Evolutionary conservation across 2,113 vertebrate genomes (phyloP).

Genomic region (Callocephalon fimbriatum): DNA sequence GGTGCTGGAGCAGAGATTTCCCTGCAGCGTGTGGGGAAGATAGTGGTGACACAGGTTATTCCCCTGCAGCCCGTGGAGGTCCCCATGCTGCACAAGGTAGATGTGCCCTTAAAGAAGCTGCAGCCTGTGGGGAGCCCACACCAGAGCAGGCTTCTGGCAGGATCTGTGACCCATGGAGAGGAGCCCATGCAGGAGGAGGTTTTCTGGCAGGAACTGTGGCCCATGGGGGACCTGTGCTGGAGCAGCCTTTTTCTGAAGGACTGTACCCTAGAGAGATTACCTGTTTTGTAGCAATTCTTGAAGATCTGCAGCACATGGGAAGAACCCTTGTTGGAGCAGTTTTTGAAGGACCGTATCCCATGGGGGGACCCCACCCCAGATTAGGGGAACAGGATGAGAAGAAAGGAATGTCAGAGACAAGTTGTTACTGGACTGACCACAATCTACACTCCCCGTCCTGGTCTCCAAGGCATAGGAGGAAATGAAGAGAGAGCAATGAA

Average conservation of each 20-base stretch:
- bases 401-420: background rate
- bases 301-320: background rate
- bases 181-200: background rate
- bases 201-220: background rate
- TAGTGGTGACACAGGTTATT: background rate
- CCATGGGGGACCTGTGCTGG: accelerated
- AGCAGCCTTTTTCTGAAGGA: background rate
- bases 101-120: background rate
- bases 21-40: accelerated
- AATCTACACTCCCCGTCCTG: accelerated
- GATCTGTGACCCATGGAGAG: background rate
- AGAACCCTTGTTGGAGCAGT: background rate
- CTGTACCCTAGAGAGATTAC: background rate
- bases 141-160: background rate
- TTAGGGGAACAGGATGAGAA: background rate
- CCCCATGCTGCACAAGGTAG: too few species aligned
- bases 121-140: background rate
- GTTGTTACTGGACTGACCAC: background rate
- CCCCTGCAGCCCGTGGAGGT: background rate
- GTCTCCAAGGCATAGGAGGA: background rate
- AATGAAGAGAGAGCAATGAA: background rate
- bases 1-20: background rate
- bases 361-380: accelerated
- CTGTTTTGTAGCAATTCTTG: background rate
- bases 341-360: background rate